Evolutionary conservation across 2,888 invertebrate genomes (phyloP).

Genomic region (Cancer borealis): DNA sequence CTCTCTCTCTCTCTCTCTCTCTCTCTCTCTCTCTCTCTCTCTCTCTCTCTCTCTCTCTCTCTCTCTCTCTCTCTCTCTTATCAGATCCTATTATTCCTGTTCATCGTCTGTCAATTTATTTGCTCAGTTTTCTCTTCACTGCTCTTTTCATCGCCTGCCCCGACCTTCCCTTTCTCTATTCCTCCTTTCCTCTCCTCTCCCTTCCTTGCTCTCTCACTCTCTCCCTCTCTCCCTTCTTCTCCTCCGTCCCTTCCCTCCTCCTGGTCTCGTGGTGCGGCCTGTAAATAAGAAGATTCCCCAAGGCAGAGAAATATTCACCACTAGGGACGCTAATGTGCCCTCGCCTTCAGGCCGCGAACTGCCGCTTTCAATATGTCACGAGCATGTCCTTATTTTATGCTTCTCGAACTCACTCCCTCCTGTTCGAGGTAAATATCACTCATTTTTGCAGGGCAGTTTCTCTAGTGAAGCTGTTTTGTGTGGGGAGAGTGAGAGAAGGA

Average conservation of each 20-base stretch:
- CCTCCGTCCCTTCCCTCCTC: not conserved
- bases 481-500: not conserved
- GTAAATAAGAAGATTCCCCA: slow-evolving; percentile 5
- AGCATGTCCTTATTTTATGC: slow-evolving; percentile 20
- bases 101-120: no score
- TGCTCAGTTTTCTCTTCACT: no score
- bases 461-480: not conserved
- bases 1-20: not conserved
- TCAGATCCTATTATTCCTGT: no score
- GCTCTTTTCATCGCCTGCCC: no score
- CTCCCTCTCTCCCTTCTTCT: not conserved
- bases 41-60: not conserved
- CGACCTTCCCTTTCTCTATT: not conserved
- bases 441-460: slow-evolving; percentile 8
- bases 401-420: not conserved
- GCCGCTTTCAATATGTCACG: not conserved
- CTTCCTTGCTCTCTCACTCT: not conserved
- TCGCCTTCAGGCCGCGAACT: not conserved
- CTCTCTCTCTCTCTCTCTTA: not conserved
- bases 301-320: not conserved
- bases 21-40: slow-evolving; percentile 10
- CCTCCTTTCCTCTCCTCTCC: not conserved
- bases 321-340: not conserved
- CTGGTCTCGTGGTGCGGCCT: not conserved
- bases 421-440: not conserved